Percentiles rank a stretch among this genome's conserved stretches.
These are phyloP conservation scores for Drepanosiphum platanoidis DNA, from an alignment of 2,888 invertebrate genomes.

Conservation along the genomic window DNA sequence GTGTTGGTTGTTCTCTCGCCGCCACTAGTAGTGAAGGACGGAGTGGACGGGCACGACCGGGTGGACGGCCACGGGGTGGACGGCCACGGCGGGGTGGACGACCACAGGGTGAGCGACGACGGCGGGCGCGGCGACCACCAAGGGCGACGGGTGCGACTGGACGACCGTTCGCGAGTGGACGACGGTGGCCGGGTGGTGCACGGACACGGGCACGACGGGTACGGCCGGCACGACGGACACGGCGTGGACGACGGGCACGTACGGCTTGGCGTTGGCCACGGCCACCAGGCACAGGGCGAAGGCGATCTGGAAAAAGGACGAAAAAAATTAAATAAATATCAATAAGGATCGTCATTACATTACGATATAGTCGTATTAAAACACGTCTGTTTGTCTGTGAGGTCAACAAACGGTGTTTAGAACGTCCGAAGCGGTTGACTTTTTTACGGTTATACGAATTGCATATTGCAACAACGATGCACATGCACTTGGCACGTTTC, in stretches of 20 bases:
- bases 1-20: background rate
- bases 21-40: slow-evolving; percentile 66
- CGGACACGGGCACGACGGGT: slow-evolving; percentile 66
- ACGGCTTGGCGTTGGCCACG: slow-evolving; percentile 68
- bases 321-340: background rate
- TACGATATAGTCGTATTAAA: too few species aligned
- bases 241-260: slow-evolving; percentile 65
- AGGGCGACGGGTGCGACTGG: slow-evolving; percentile 65
- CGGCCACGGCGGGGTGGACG: slow-evolving; percentile 67
- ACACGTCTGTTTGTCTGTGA: too few species aligned
- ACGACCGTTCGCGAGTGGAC: slow-evolving; percentile 63
- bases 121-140: slow-evolving; percentile 62
- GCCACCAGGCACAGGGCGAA: slow-evolving; percentile 69
- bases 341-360: too few species aligned
- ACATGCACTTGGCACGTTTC: too few species aligned
- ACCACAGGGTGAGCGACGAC: slow-evolving; percentile 64
- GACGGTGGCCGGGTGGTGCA: slow-evolving; percentile 68
- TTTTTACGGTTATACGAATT: too few species aligned
- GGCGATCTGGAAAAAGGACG: slow-evolving; percentile 68
- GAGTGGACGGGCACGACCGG: slow-evolving; percentile 66
- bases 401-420: too few species aligned
- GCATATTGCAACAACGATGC: too few species aligned
- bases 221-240: slow-evolving; percentile 66
- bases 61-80: slow-evolving; percentile 68
- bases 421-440: too few species aligned